Conservation (phyloP, 2,113 vertebrate genomes). For the Clarias batrachus region DNA sequence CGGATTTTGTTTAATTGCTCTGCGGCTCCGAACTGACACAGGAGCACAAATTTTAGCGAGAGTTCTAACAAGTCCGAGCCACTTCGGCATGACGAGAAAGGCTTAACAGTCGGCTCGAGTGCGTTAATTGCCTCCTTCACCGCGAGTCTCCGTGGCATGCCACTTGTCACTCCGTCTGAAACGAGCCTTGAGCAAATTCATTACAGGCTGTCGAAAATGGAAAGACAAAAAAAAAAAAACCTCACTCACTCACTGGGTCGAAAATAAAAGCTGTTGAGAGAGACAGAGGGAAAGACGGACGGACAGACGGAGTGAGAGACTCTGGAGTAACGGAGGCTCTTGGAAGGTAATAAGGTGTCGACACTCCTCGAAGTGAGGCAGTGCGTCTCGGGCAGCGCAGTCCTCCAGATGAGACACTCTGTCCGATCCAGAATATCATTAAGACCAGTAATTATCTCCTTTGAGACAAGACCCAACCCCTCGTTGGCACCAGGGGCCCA, state of each 20-base stretch:
- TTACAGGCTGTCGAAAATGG: background rate
- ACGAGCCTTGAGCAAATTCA: background rate
- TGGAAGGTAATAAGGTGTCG: conserved; percentile 25
- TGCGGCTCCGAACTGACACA: background rate
- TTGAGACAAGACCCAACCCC: background rate
- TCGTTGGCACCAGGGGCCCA: background rate
- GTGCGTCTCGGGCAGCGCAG: background rate
- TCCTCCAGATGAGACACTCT: background rate
- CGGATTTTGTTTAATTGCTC: background rate
- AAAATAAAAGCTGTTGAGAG: background rate
- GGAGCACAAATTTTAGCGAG: background rate
- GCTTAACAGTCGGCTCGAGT: background rate
- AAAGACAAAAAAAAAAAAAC: background rate
- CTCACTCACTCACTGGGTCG: background rate
- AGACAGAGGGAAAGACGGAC: background rate
- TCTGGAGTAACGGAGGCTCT: background rate
- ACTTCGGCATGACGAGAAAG: background rate
- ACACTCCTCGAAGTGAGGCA: conserved; percentile 5
- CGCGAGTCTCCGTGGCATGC: background rate
- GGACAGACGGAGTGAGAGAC: background rate
- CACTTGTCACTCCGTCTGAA: background rate
- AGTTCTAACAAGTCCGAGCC: background rate
- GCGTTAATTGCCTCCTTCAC: conserved; percentile 12
- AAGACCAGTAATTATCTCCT: conserved; percentile 15
- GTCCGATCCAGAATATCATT: background rate